A percentile compares a stretch with the other conserved stretches of the same genome.
These are phyloP conservation scores for Centrocercus urophasianus DNA, from an alignment of 2,113 vertebrate species.

Conservation along the genomic window DNA sequence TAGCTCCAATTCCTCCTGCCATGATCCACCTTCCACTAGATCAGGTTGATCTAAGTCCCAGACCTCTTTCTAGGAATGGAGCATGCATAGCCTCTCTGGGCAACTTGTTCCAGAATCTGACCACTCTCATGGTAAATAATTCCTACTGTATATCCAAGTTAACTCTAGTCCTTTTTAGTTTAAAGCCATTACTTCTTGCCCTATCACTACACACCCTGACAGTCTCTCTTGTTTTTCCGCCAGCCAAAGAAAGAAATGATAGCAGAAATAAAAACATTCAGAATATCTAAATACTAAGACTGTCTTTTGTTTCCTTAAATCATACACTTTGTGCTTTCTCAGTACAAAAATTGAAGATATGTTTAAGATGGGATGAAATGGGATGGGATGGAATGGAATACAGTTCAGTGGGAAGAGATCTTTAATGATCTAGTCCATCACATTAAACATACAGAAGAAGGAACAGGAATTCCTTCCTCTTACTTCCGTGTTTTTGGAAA, in stretches of 20 bases:
- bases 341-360: neutral
- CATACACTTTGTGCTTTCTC: neutral
- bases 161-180: neutral
- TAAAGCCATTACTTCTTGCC: neutral
- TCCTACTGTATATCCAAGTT: neutral
- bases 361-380: neutral
- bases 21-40: neutral
- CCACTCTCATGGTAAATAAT: neutral
- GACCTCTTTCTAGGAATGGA: neutral
- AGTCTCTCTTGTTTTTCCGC: neutral
- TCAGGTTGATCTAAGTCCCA: neutral
- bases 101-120: neutral
- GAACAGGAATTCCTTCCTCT: neutral
- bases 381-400: neutral
- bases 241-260: neutral
- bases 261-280: neutral
- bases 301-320: neutral
- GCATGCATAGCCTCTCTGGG: neutral
- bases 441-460: neutral
- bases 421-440: neutral
- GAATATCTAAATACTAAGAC: neutral
- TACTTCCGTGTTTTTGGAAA: neutral
- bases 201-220: neutral
- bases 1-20: neutral
- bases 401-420: neutral